phyloP scores from a whole-genome alignment of 1,140 invertebrate species.

The Drosophila auraria region DNA sequence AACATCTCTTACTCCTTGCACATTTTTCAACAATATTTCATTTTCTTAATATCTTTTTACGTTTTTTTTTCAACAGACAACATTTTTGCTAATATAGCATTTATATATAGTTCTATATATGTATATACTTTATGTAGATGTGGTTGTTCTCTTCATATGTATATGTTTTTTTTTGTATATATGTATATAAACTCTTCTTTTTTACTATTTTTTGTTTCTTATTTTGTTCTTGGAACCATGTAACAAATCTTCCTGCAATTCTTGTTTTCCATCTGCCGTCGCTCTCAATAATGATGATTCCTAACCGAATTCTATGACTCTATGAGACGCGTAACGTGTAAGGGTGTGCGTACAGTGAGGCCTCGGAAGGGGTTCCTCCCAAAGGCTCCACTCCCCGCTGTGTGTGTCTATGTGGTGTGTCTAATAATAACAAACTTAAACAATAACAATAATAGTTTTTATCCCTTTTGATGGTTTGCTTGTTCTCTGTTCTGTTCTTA shows the following conservation, averaged over 20 bases:
- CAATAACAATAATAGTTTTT: constrained; percentile 37
- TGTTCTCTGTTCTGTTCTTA: constrained; percentile 50
- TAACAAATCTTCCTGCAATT: constrained; percentile 77
- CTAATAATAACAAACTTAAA: constrained; percentile 40
- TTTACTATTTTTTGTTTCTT: constrained; percentile 16
- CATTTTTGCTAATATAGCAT: constrained; percentile 66
- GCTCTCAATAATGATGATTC: constrained; percentile 12
- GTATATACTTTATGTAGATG: constrained; percentile 51
- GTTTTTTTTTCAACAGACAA: constrained; percentile 52
- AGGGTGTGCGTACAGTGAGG: neutral
- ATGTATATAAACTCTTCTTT: constrained; percentile 61
- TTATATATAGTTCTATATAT: constrained; percentile 53
- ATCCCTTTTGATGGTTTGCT: constrained; percentile 36
- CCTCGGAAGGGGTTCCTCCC: neutral
- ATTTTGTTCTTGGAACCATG: constrained; percentile 73
- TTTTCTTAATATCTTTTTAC: constrained; percentile 29
- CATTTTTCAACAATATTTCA: constrained; percentile 41
- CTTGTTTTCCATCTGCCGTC: constrained; percentile 32
- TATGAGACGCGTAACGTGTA: constrained; percentile 24
- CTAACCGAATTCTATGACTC: constrained; percentile 29
- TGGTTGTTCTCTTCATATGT: constrained; percentile 53
- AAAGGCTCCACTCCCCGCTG: constrained; percentile 1
- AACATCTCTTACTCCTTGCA: constrained; percentile 18
- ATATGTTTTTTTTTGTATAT: constrained; percentile 46
- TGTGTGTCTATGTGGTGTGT: constrained; percentile 26